Conservation (phyloP, 30 jellyfish, hydroid and myxozoan species). For the Cassiopea andromeda region DNA sequence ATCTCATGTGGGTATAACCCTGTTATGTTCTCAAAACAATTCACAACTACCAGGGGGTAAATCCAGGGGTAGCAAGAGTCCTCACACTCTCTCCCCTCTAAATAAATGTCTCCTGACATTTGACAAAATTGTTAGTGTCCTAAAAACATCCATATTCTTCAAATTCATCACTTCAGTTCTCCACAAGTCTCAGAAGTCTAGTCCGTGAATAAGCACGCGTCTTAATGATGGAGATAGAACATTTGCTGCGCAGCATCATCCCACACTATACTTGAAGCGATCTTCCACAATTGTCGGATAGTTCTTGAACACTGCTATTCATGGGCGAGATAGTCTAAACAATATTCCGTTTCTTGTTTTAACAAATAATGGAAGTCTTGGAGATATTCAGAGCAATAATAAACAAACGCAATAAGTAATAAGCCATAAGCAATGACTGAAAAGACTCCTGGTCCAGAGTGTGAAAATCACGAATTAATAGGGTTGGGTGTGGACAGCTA, state of each 20-base stretch:
- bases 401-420: background rate
- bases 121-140: background rate
- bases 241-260: background rate
- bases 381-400: background rate
- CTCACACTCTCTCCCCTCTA: background rate
- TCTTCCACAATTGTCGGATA: background rate
- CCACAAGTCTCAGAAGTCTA: background rate
- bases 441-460: background rate
- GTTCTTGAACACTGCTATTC: constrained; percentile 26
- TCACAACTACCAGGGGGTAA: background rate
- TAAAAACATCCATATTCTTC: background rate
- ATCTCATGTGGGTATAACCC: background rate
- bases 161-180: background rate
- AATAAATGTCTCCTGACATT: background rate
- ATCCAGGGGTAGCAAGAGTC: background rate
- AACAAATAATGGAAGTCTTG: background rate
- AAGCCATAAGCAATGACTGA: constrained; percentile 8
- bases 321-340: constrained; percentile 17
- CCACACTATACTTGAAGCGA: background rate
- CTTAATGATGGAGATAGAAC: background rate
- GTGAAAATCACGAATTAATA: background rate
- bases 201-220: too few species aligned
- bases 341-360: background rate
- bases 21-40: background rate
- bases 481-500: background rate